Evolutionary conservation across 2,113 vertebrate genomes (phyloP).

Genomic region (Chaetops frenatus): DNA sequence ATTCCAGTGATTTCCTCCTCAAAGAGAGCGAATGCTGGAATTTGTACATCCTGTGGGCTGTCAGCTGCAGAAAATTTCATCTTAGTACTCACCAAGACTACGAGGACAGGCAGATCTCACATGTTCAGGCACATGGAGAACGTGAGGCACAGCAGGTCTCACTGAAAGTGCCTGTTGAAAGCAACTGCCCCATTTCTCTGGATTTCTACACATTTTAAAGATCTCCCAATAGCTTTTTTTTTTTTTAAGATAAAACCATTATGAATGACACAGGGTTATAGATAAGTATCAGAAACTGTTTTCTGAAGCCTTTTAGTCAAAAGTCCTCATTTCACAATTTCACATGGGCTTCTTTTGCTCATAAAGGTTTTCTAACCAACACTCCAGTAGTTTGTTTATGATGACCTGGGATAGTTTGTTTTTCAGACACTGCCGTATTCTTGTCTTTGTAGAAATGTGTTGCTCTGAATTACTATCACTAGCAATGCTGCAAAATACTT

Average conservation of each 20-base stretch:
- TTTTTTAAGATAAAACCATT: background rate
- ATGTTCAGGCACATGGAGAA: background rate
- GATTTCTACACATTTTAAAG: background rate
- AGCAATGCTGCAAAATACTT: background rate
- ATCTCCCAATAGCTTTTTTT: too few species aligned
- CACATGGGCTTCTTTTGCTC: background rate
- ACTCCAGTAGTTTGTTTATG: background rate
- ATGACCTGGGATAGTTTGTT: background rate
- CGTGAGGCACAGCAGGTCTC: background rate
- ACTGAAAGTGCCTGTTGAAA: background rate
- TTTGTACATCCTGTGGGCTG: background rate
- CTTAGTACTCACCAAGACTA: background rate
- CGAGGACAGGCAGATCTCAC: background rate
- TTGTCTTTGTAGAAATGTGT: background rate
- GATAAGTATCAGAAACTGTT: background rate
- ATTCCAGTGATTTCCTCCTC: background rate
- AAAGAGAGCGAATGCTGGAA: background rate
- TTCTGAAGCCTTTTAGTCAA: background rate
- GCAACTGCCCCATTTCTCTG: background rate
- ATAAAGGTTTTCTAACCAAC: background rate
- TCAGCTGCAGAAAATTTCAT: background rate
- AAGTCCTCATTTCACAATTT: background rate
- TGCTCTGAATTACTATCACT: background rate
- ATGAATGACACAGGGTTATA: rapidly evolving
- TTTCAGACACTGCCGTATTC: background rate